A percentile compares a stretch with the other conserved stretches of the same genome.
Evolutionary conservation across 2,888 invertebrate species (phyloP).

Genomic region (Eupithecia subumbrata): DNA sequence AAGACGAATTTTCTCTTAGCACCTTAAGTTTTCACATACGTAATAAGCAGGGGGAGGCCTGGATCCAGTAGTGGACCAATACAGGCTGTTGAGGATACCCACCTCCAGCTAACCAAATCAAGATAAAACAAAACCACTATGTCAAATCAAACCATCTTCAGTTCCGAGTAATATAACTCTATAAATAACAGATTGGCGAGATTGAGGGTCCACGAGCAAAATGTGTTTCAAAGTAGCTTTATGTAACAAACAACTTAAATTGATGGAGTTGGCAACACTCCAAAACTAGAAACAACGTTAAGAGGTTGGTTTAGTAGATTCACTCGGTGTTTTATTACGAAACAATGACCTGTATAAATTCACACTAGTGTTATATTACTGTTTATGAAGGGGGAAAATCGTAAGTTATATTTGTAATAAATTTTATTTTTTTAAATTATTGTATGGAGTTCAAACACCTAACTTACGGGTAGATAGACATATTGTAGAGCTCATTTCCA

Average conservation of each 20-base stretch:
- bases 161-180: slow-evolving; percentile 13
- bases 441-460: neutral
- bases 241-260: slow-evolving; percentile 24
- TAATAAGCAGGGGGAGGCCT: too few relatives aligned
- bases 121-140: slow-evolving; percentile 23
- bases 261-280: slow-evolving; percentile 27
- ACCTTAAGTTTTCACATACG: neutral
- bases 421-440: too few relatives aligned
- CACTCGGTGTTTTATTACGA: slow-evolving; percentile 13
- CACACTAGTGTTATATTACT: neutral
- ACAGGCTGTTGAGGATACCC: too few relatives aligned
- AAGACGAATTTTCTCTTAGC: neutral
- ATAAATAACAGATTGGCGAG: slow-evolving; percentile 23
- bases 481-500: neutral
- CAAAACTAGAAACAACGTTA: slow-evolving; percentile 22
- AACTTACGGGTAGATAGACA: neutral
- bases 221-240: slow-evolving; percentile 21
- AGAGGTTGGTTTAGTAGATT: slow-evolving; percentile 17
- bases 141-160: slow-evolving; percentile 12
- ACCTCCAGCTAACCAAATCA: neutral
- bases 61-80: too few relatives aligned
- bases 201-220: slow-evolving; percentile 17
- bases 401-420: neutral
- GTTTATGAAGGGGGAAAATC: neutral
- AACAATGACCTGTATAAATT: slow-evolving; percentile 7